Percentiles rank a stretch among this genome's conserved stretches.
These are phyloP conservation scores for Eubucco bourcierii DNA, from an alignment of 2,113 vertebrate species.

Conservation along the genomic window DNA sequence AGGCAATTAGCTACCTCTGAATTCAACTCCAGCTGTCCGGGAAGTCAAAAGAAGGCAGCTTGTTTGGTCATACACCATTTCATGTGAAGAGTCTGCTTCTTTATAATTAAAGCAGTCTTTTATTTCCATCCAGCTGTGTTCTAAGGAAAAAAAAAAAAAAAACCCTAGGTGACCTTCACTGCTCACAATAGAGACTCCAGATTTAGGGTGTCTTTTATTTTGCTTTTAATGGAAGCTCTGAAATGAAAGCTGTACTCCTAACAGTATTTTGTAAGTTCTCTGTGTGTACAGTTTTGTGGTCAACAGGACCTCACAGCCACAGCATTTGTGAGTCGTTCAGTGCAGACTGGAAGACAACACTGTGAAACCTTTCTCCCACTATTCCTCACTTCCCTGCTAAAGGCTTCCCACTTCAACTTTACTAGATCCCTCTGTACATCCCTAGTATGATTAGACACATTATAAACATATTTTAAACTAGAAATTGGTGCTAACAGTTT, in stretches of 20 bases:
- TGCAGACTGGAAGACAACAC: background rate
- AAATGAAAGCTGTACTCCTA: background rate
- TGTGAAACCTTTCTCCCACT: background rate
- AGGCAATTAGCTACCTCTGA: conserved; percentile 76
- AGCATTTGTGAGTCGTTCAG: conserved; percentile 36
- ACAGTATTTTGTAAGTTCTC: conserved; percentile 2
- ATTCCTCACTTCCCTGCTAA: background rate
- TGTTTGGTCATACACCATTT: conserved; percentile 78
- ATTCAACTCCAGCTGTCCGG: conserved; percentile 79
- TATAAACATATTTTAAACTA: background rate
- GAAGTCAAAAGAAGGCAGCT: conserved; percentile 73
- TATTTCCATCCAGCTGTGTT: conserved; percentile 16
- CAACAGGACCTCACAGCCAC: background rate
- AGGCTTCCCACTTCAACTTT: background rate
- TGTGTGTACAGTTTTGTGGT: background rate
- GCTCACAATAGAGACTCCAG: background rate
- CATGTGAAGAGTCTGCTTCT: conserved; percentile 73
- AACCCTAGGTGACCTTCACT: background rate
- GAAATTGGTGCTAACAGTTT: background rate
- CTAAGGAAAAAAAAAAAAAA: background rate
- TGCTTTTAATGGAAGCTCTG: conserved; percentile 14
- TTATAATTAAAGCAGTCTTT: conserved; percentile 75
- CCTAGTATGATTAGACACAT: background rate
- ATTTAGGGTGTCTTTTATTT: background rate
- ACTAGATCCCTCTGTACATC: conserved; percentile 7